A percentile compares a stretch with the other conserved stretches of the same genome.
phyloP scores from a whole-genome alignment of 2,797 vertebrate species.

The Hoplostethus atlanticus region DNA sequence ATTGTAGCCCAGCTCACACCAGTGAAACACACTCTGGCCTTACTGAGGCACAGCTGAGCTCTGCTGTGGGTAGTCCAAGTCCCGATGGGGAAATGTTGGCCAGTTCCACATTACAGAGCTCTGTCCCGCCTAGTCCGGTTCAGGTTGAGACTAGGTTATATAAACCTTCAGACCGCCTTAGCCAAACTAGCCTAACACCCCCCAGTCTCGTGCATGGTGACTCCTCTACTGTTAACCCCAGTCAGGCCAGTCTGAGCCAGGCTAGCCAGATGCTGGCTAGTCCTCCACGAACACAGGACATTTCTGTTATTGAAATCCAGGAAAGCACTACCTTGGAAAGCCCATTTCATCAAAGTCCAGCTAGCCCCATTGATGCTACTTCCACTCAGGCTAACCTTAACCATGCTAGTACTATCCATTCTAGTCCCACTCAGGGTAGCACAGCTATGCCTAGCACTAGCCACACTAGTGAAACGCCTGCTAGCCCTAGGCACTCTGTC shows the following conservation, averaged over 20 bases:
- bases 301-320: constrained; percentile 22
- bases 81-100: neutral
- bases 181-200: constrained; percentile 7
- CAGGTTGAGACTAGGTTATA: too few species aligned
- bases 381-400: constrained; percentile 22
- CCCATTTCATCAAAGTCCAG: constrained; percentile 21
- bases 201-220: neutral
- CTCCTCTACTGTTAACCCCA: constrained; percentile 14
- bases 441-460: constrained; percentile 26
- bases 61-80: constrained; percentile 8
- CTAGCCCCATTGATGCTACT: constrained; percentile 10
- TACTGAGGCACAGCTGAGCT: constrained; percentile 17
- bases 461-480: neutral
- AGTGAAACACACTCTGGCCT: constrained; percentile 34
- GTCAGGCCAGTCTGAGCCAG: constrained; percentile 15
- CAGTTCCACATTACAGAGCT: constrained; percentile 6
- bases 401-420: constrained; percentile 9
- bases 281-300: constrained; percentile 1
- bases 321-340: constrained; percentile 13
- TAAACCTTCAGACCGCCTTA: constrained; percentile 13
- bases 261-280: constrained; percentile 6
- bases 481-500: neutral
- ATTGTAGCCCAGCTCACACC: neutral
- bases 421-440: constrained; percentile 54
- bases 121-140: neutral